Evolutionary conservation across 2,113 vertebrate species (phyloP).

Genomic region (Dasypus novemcinctus): DNA sequence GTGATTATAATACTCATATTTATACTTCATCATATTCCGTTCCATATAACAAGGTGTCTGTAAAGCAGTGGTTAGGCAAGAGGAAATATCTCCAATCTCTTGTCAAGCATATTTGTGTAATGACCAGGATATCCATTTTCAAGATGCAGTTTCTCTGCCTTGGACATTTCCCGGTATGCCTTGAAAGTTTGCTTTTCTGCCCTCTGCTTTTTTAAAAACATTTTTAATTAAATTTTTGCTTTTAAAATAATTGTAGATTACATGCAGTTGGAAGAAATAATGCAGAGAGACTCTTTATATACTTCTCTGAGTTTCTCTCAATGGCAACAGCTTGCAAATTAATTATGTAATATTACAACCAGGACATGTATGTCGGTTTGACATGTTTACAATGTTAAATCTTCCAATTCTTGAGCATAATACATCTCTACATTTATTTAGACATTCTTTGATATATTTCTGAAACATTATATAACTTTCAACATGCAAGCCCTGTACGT

Average conservation of each 20-base stretch:
- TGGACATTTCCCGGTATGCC: not conserved
- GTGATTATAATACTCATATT: not conserved
- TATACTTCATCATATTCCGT: not conserved
- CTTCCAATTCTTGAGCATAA: no score
- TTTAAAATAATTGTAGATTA: not conserved
- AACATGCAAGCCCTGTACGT: no score
- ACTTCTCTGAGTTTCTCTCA: no score
- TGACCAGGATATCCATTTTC: not conserved
- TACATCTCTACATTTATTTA: no score
- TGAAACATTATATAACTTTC: no score
- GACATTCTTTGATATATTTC: no score
- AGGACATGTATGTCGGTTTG: not conserved
- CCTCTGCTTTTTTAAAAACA: not conserved
- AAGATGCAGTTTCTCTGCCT: not conserved
- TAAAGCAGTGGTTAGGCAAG: not conserved
- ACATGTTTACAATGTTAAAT: no score
- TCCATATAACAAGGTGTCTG: not conserved
- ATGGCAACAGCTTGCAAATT: not conserved
- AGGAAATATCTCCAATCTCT: not conserved
- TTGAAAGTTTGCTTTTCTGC: not conserved
- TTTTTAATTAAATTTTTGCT: not conserved
- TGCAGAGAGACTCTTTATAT: no score
- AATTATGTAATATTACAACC: not conserved
- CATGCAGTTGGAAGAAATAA: no score
- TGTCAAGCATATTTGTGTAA: not conserved